Evolutionary conservation across 2,113 vertebrate genomes (phyloP), one percentile per base, ranked within the genome.

Genomic region (Prunella fulvescens): DNA sequence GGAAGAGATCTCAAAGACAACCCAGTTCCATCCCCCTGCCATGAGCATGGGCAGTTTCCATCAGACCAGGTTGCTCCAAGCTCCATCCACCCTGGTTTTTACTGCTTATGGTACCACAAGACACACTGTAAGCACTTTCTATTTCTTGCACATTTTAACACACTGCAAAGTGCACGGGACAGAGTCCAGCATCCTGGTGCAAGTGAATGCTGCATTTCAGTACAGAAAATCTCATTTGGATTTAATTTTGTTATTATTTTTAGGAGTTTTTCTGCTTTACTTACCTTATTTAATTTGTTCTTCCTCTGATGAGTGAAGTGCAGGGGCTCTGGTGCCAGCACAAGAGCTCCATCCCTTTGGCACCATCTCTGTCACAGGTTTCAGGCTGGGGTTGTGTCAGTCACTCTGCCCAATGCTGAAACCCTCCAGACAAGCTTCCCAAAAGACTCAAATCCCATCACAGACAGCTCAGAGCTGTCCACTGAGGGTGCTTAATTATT

Each of bases 401-500:
- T 14, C 20, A 8, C 24, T 24, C 44, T 5, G 82, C 7, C 56
- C 45, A 73, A 83, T n/a, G 62, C 58, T 88, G 22, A 73, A 97
- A 96, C 91, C 95, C 95, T 92, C 95, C 92, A 82, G 94, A 97
- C 92, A 87, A 19, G 62, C 96, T 96, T 96, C 72, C 81, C 79
- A 71, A 53, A 96, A 81, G 26, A 25, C 77, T 89, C 87, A 81
- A 66, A 42, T 1, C 42, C 62, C 2, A 3, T n/a, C 67, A 60
- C 76, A 96, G 70, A 56, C 65, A 83, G 84, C 90, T 90, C 87
- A 92, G 76, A 90, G 53, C 70, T 13, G 7, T 83, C 91, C 87
- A 77, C 8, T 37, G 61, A 48, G 58, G 45, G 77, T 48, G 94
- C 54, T 98, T 98, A 98, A 98, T 98, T 50, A 98, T 98, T 98